Evolutionary conservation across 2,113 vertebrate species (phyloP).

Genomic region (Petrocephalus zakoni): DNA sequence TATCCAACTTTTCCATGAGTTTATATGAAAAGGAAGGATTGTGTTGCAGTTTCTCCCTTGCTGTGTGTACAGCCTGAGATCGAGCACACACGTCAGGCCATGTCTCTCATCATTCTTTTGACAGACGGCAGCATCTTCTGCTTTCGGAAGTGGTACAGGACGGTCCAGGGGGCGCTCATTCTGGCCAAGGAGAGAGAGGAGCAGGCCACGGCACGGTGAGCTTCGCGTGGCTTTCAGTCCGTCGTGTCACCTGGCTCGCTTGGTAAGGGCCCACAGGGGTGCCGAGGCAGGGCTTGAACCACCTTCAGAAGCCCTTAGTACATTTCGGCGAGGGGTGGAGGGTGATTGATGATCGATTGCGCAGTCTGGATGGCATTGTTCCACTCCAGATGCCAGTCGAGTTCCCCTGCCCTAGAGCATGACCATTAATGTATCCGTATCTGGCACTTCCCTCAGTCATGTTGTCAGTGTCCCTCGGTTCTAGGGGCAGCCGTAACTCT

Average conservation of each 20-base stretch:
- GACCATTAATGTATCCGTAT: too few species aligned
- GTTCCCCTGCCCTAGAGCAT: too few species aligned
- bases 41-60: neutral
- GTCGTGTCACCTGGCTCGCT: neutral
- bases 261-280: too few species aligned
- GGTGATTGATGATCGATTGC: too few species aligned
- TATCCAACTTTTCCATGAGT: neutral
- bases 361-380: too few species aligned
- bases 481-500: too few species aligned
- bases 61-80: neutral
- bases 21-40: neutral
- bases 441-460: too few species aligned
- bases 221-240: neutral
- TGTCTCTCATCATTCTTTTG: neutral
- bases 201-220: constrained; percentile 25
- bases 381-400: too few species aligned
- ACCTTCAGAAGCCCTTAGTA: neutral
- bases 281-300: too few species aligned
- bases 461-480: too few species aligned
- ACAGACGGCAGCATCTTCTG: constrained; percentile 28
- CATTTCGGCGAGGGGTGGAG: too few species aligned
- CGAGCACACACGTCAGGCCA: neutral
- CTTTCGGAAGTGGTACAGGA: constrained; percentile 33
- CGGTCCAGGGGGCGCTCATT: constrained; percentile 27
- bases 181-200: constrained; percentile 27